Base-by-base conservation (phyloP, 2,113 vertebrate genomes). In the Chloroceryle aenea region DNA sequence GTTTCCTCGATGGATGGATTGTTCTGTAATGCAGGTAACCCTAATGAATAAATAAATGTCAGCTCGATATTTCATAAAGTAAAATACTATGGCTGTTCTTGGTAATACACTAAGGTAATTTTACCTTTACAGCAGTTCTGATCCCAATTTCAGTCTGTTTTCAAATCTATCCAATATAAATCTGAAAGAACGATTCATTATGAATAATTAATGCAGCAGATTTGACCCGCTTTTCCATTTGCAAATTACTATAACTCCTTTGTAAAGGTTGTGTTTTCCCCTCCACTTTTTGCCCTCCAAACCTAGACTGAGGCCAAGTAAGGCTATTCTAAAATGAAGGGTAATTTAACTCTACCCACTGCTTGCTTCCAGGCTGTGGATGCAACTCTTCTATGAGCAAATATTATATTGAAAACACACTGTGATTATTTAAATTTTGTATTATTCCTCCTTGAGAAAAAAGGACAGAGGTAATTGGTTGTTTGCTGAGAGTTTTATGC, bases 21-120 rank as follows among this genome's bases (percentile, higher is more conserved):
- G 43, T 69, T 94, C 71, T 58, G 66, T 95, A 91, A 96, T 53
- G 53, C 53, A 69, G 66, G 69, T 87, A 94, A 93, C 74, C 25
- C 58, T 93, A 91, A 95, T 79, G 85, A 93, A 94, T 89, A 89
- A 93, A 90, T 88, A 94, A 93, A 95, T 87, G 58, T 83, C 91
- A 96, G 42, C 58, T 79, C 0, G 0, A 29, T 87, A 79, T 89
- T 94, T 96, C 62, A 66, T 87, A 12, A 91, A 85, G 43, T 75
- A 82, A 96, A 89, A 87, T 72, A 79, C 45, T 90, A 56, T n/a
- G 77, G 18, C 34, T 89, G 36, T 71, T 95, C 47, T 76, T 7
- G 3, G 40, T 85, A 82, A 72, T 66, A 67, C 0, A 0, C 34
- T 68, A 27, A 90, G 84, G 38, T 74, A 93, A 80, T 94, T 94